Evolutionary conservation across 1,140 invertebrate genomes (phyloP).

Genomic region (Aethina tumida): DNA sequence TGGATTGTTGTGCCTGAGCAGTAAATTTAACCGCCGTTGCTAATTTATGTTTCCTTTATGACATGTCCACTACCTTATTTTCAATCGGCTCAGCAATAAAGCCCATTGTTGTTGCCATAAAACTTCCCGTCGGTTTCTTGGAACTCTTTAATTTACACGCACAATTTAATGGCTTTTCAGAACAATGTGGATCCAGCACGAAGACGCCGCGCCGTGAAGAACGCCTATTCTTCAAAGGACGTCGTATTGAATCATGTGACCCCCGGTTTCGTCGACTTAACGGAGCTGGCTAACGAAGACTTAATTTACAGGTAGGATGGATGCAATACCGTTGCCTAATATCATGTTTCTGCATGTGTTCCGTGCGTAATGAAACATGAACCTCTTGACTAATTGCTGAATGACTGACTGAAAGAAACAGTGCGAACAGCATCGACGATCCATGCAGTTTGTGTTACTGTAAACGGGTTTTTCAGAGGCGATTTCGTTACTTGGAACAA

Average conservation of each 20-base stretch:
- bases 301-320: conserved; percentile 36
- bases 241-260: conserved; percentile 39
- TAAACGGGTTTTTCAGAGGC: no score
- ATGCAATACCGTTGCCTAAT: conserved; percentile 1
- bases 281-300: conserved; percentile 39
- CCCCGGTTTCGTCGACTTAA: conserved; percentile 37
- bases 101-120: no score
- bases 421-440: no score
- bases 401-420: no score
- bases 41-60: no score
- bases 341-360: no score
- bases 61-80: background rate
- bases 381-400: no score
- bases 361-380: no score
- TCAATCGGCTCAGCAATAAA: no score
- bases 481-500: no score
- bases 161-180: conserved; percentile 12
- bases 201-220: conserved; percentile 21
- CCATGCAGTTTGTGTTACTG: no score
- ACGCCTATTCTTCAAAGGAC: conserved; percentile 27
- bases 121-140: background rate
- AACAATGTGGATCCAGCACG: conserved; percentile 25
- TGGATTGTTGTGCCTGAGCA: conserved; percentile 2
- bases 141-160: background rate
- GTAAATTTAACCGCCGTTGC: no score